These are phyloP conservation scores for Cydia fagiglandana DNA, from an alignment of 1,140 invertebrate species.

Conservation along the genomic window DNA sequence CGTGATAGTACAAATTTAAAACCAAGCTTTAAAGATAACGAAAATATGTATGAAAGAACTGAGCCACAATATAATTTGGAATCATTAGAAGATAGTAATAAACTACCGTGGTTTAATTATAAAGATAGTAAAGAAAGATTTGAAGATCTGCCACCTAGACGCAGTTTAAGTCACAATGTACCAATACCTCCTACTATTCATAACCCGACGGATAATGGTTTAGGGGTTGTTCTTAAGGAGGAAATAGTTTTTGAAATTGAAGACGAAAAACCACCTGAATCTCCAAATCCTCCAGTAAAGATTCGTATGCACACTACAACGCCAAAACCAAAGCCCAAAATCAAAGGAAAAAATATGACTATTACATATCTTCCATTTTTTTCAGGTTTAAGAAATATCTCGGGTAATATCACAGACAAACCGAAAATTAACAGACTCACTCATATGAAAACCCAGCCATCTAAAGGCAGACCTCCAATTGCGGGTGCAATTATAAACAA, in stretches of 20 bases:
- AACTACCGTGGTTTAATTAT: neutral
- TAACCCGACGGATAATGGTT: neutral
- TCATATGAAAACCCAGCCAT: neutral
- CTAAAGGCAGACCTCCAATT: neutral
- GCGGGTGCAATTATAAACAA: neutral
- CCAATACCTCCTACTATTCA: neutral
- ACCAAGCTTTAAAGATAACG: neutral
- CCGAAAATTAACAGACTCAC: neutral
- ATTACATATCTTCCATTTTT: neutral
- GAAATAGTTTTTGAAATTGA: conserved; percentile 36
- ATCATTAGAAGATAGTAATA: neutral
- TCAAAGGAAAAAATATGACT: neutral
- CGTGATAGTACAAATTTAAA: neutral
- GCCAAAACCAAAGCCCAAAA: neutral
- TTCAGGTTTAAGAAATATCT: neutral
- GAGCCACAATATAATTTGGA: neutral
- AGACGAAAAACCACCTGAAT: conserved; percentile 6
- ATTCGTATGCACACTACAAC: neutral
- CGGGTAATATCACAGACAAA: neutral
- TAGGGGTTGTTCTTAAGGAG: conserved; percentile 12
- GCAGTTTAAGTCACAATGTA: neutral
- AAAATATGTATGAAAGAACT: neutral
- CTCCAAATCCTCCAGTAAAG: neutral
- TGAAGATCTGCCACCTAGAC: neutral
- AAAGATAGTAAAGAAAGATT: neutral